phyloP scores from a whole-genome alignment of 2,888 invertebrate genomes.

The Cataglyphis albicans region DNA sequence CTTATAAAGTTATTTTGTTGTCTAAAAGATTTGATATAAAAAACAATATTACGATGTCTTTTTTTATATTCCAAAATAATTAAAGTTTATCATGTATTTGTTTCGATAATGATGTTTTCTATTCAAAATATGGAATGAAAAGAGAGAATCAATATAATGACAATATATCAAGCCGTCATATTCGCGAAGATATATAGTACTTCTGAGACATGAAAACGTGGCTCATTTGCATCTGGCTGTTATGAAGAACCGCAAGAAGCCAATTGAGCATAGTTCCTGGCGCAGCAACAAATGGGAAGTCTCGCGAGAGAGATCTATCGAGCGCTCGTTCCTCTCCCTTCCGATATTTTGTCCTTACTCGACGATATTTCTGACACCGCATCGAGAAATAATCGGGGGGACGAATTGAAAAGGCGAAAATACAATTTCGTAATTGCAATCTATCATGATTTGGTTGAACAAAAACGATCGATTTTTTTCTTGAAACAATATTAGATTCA shows the following conservation, averaged over 20 bases:
- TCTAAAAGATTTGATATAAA: constrained; percentile 8
- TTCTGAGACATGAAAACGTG: constrained; percentile 50
- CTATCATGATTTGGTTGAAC: background rate
- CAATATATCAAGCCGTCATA: constrained; percentile 61
- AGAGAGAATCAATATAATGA: constrained; percentile 17
- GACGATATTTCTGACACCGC: background rate
- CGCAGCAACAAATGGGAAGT: constrained; percentile 20
- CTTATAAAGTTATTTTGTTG: constrained; percentile 28
- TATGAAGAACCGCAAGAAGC: constrained; percentile 18
- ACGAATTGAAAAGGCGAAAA: background rate
- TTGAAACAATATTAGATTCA: background rate
- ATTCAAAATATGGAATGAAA: constrained; percentile 13
- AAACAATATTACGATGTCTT: background rate
- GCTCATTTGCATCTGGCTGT: constrained; percentile 61
- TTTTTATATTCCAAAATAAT: background rate
- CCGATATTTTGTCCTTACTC: constrained; percentile 11
- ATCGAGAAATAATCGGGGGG: background rate
- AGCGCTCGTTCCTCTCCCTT: constrained; percentile 24
- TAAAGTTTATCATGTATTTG: constrained; percentile 33
- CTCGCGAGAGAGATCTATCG: constrained; percentile 10
- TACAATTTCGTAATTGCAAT: background rate
- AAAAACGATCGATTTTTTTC: constrained; percentile 10
- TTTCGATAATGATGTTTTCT: constrained; percentile 24
- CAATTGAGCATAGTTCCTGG: constrained; percentile 13
- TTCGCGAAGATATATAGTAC: constrained; percentile 42